Base-by-base conservation (phyloP, 2,888 invertebrate species). In the Quadriops clusia region DNA sequence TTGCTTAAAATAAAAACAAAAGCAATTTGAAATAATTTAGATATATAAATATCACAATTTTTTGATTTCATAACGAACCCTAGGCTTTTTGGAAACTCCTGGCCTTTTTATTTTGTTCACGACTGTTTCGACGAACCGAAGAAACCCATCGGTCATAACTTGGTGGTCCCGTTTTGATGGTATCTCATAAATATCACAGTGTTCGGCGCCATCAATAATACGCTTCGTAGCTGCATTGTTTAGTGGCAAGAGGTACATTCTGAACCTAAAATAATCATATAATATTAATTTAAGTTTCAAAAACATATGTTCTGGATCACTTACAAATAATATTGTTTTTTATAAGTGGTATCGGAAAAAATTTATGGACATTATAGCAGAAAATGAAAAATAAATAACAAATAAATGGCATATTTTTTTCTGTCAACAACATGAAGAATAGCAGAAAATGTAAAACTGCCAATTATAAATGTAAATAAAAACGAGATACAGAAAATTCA, bases 71-170 rank as follows among this genome's bases (percentile, higher is more conserved):
- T n/a, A 40, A 67, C 74, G 72, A 74, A 86, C 85, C 76, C 82
- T 70, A 23, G 73, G 67, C 58, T 82, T 85, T 50, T 81, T 81
- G 40, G 56, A 50, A 11, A 71, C 68, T 42, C 65, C 66, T 3
- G 79, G 75, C 42, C 87, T 67, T 57, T 84, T 82, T 52, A 94
- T 79, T 64, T 89, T 87, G 64, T 94, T 94, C 40, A 93, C 73
- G 56, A 81, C 81, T 1, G 77, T 74, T 62, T 84, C 94, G 45
- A 78, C 83, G 58, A 82, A 89, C 42, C 81, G 77, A 21, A 87
- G 64, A 57, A 86, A 83, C 0, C 78, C 79, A 33, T 77, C 76
- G 1, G 71, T 68, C 48, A 76, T 65, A 35, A 75, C 79, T 38
- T 78, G 67, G 32, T 72, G 68, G 33, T 73, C 72, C 6, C 71